Base-by-base conservation (phyloP, 2,888 invertebrate species). In the Hedychridium roseum region DNA sequence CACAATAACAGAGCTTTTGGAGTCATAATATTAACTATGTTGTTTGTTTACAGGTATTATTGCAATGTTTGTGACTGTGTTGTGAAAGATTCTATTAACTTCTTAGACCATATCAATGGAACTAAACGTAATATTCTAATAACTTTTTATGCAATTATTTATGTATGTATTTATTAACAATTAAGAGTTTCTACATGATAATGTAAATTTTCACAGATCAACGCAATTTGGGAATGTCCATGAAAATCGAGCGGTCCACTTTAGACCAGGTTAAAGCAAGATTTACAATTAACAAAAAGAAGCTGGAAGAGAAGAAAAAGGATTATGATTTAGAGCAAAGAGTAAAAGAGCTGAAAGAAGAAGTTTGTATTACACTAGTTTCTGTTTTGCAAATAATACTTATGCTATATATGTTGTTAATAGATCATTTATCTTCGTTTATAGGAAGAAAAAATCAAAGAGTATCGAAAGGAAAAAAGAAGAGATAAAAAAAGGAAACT, bases 41-140 rank as follows among this genome's bases (percentile, higher is more conserved):
- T n/a, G n/a, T n/a, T n/a, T 43, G 6, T 16, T 76, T 77, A 12
- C 70, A 85, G 85, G 37, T 99, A 98, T 77, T 99, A 98, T 76
- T 99, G 99, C 82, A 97, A 99, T 88, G 97, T 98, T 0, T 99
- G 99, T 71, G 99, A 99, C 78, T 99, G 99, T 83, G 96, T 98
- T 58, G 97, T 99, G 17, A 99, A 99, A 81, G 98, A 99, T 81
- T 97, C 97, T 0, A 99, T 99, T 53, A 99, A 99, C 76, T 99
- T 98, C 73, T 82, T 99, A 70, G 99, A 99, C 76, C 99, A 99
- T 78, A 98, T 99, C 72, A 99, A 99, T 88, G 99, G 99, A 63
- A 99, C 98, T 73, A 99, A 98, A 83, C 99, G 88, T 86, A 81
- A 82, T 27, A 11, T 15, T 7, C 26, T 17, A 2, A 3, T n/a